Conservation (phyloP, 2,797 vertebrate species). For the Anomalospiza imberbis region DNA sequence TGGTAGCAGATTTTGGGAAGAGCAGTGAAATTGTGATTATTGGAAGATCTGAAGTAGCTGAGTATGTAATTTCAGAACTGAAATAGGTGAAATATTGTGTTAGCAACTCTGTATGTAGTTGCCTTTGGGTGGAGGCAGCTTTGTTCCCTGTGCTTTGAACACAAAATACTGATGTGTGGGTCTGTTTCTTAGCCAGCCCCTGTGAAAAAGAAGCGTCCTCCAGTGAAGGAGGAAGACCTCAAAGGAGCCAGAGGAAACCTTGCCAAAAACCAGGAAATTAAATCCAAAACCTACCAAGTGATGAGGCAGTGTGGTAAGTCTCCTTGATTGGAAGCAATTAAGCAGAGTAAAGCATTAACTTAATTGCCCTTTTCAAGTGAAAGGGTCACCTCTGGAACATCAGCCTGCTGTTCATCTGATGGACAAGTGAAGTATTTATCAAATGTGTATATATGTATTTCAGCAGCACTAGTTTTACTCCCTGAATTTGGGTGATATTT, state of each 20-base stretch:
- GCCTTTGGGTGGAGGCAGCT: background rate
- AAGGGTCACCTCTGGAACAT: background rate
- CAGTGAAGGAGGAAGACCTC: conserved; percentile 91
- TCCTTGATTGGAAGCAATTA: background rate
- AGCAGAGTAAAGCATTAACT: background rate
- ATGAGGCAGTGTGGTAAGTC: conserved; percentile 92
- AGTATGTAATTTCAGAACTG: background rate
- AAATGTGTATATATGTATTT: background rate
- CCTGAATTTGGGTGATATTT: accelerated
- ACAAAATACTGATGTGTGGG: background rate
- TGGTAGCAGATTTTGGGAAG: background rate
- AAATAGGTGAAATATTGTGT: background rate
- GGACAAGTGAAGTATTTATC: background rate
- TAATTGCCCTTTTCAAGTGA: background rate
- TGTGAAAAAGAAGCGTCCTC: conserved; percentile 92
- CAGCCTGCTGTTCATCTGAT: background rate
- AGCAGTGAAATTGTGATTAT: background rate
- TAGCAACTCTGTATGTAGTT: background rate
- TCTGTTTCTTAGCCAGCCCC: conserved; percentile 58
- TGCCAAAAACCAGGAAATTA: conserved; percentile 86
- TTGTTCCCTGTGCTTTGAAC: background rate
- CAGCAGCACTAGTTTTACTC: background rate
- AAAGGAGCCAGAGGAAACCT: conserved; percentile 92
- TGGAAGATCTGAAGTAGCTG: background rate
- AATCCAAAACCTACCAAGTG: conserved; percentile 97